Conservation (phyloP, 2,113 vertebrate genomes). For the Ifrita kowaldi region DNA sequence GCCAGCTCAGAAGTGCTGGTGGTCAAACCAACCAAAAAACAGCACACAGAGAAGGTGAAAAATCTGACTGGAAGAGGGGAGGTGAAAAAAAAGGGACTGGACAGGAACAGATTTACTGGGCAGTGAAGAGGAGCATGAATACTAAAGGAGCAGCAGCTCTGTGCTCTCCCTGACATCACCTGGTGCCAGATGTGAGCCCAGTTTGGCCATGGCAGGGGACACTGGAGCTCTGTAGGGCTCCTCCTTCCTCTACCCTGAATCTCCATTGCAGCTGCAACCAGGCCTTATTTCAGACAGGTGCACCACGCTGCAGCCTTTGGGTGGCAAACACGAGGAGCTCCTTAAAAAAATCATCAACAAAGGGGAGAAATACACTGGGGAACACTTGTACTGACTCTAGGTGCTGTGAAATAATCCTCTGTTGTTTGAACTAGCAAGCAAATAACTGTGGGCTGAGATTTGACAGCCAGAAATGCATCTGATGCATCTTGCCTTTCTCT, state of each 20-base stretch:
- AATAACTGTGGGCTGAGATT: not conserved
- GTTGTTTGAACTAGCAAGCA: not conserved
- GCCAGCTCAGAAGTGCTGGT: not conserved
- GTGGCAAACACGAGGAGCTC: not conserved
- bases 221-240: not conserved
- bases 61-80: not conserved
- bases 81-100: not conserved
- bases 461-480: not conserved
- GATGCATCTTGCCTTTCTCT: not conserved
- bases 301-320: not conserved
- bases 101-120: not conserved
- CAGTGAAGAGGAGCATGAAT: not conserved
- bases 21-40: not conserved
- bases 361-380: not conserved
- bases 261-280: not conserved
- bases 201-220: not conserved
- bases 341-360: not conserved
- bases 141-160: not conserved
- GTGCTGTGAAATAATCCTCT: not conserved
- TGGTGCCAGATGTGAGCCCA: not conserved
- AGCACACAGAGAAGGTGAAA: not conserved
- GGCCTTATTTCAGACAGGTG: not conserved
- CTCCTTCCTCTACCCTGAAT: not conserved
- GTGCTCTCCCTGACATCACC: not conserved
- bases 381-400: not conserved